Base-by-base conservation (phyloP, 2,113 vertebrate species). In the Irena cyanogastra region DNA sequence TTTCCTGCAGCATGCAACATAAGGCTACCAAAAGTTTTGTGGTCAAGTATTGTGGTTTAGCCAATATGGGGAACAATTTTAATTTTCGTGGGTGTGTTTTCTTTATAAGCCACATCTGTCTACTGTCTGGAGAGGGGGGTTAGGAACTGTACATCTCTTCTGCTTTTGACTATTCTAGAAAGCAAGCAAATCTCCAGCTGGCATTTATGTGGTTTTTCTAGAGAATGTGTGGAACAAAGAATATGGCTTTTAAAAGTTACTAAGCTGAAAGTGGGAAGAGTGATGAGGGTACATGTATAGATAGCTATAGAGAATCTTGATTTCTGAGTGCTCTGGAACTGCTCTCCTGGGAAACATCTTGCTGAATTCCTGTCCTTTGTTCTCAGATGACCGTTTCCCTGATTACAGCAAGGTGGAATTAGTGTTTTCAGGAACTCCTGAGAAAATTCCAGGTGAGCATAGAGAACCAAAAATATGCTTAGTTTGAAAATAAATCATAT, bases 371-470 rank as follows among this genome's bases (percentile, higher is more conserved):
- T 69, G 0, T 97, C 87, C 69, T 98, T 84, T 86, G 26, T 92
- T 98, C 98, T 85, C 96, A 99, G 99, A 99, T 97, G 97, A 98
- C 84, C 98, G 98, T 96, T 99, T 99, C 95, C 98, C 99, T 76
- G 98, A 99, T 93, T 98, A 98, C 1, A 98, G 99, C 33, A 99
- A 98, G 98, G 98, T 99, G 80, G 99, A 99, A 92, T 94, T 99
- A 66, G 97, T 99, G 57, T 99, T 99, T 97, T 99, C 99, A 8
- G 98, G 97, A 95, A 98, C 98, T 61, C 99, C 99, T 7, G 99
- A 99, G 96, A 99, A 98, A 95, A 98, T 98, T 64, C 98, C 97
- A 98, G 98, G 99, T 99, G 97, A 91, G 97, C 64, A 17, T n/a
- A 33, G 21, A 54, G 9, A 56, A 78, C 26, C 4, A 68, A 70